Evolutionary conservation across 2,888 invertebrate genomes (phyloP).

Genomic region (Strigamia crassipes): DNA sequence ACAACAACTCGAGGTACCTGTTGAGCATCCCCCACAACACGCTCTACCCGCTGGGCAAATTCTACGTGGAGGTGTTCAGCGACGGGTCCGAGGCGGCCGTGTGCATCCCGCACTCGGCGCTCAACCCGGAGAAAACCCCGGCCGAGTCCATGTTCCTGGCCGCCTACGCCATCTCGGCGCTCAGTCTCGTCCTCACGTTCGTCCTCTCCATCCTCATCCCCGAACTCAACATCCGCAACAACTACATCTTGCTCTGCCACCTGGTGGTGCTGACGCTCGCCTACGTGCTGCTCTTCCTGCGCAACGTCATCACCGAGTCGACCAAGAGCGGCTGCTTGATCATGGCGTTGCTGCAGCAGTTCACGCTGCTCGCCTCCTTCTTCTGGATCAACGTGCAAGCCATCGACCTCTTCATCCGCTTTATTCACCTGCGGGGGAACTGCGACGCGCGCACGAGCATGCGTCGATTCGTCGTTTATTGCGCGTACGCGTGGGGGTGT

Average conservation of each 20-base stretch:
- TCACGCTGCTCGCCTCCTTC: not conserved
- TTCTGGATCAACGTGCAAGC: slow-evolving; percentile 38
- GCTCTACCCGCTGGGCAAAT: not conserved
- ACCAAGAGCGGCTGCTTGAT: not conserved
- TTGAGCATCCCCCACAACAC: not conserved
- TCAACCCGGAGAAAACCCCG: no score
- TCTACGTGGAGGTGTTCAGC: not conserved
- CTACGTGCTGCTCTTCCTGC: not conserved
- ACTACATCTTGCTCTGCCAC: not conserved
- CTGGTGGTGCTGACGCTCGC: not conserved
- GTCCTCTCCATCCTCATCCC: not conserved
- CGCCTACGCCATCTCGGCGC: not conserved
- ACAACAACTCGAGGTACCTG: not conserved
- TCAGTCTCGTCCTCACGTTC: not conserved
- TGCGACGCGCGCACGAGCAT: not conserved
- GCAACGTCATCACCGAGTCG: no score
- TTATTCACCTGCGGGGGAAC: slow-evolving; percentile 7
- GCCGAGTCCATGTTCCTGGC: not conserved
- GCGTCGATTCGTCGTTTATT: not conserved
- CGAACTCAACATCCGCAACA: not conserved
- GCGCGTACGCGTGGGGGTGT: not conserved
- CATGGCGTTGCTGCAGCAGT: not conserved
- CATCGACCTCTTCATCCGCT: not conserved
- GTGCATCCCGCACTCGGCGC: not conserved
- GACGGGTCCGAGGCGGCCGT: not conserved